A percentile compares a stretch with the other conserved stretches of the same genome.
Conservation (phyloP, 2,113 vertebrate species). For the Verasper variegatus region DNA sequence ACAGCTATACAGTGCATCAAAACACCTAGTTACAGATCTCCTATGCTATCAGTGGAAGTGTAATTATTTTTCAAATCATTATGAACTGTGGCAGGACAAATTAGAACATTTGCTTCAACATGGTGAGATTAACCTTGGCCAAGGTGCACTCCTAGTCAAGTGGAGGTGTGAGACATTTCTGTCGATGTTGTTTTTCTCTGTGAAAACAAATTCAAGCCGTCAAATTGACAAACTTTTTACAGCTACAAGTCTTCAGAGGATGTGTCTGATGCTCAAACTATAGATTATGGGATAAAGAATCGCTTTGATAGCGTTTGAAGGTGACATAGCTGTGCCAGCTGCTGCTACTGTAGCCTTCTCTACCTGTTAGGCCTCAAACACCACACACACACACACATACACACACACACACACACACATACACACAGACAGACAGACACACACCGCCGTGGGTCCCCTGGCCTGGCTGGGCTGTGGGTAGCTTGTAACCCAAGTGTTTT, state of each 20-base stretch:
- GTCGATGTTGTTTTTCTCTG: not conserved
- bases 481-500: slow-evolving; percentile 80
- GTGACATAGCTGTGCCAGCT: slow-evolving; percentile 6
- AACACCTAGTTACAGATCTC: too few species aligned
- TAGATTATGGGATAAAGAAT: slow-evolving; percentile 3
- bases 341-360: slow-evolving; percentile 43
- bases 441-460: slow-evolving; percentile 37
- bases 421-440: not conserved
- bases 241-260: not conserved
- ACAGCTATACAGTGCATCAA: too few species aligned
- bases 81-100: too few species aligned
- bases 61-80: too few species aligned
- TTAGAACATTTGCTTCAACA: too few species aligned
- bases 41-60: too few species aligned
- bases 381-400: slow-evolving; percentile 55
- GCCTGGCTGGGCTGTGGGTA: slow-evolving; percentile 53
- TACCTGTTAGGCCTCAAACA: slow-evolving; percentile 36
- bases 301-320: not conserved
- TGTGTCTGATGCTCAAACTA: not conserved
- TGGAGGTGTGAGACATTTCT: not conserved
- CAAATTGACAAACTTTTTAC: not conserved
- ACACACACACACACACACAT: slow-evolving; percentile 49
- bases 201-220: not conserved
- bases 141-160: too few species aligned
- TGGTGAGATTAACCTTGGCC: too few species aligned